Conservation (phyloP, 2,797 vertebrate genomes). For the Yasuhikotakia modesta region DNA sequence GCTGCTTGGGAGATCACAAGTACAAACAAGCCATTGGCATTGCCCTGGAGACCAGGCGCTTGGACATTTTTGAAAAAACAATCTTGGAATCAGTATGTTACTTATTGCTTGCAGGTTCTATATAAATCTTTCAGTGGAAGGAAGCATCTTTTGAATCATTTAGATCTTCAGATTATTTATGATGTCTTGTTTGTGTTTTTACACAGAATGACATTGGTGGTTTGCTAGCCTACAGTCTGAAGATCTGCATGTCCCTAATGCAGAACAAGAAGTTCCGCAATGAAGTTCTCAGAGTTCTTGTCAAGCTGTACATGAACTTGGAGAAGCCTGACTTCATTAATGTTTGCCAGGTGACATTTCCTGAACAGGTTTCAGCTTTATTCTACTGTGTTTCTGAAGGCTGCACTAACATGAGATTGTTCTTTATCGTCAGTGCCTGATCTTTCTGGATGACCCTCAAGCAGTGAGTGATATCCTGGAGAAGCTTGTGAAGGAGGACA, state of each 20-base stretch:
- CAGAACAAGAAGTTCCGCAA: conserved; percentile 99
- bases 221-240: conserved; percentile 96
- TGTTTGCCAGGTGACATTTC: conserved; percentile 90
- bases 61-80: conserved; percentile 97
- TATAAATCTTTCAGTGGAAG: no score
- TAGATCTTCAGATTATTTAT: no score
- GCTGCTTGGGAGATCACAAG: conserved; percentile 96
- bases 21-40: conserved; percentile 98
- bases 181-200: conserved; percentile 48
- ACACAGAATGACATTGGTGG: conserved; percentile 93
- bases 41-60: conserved; percentile 90
- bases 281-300: conserved; percentile 93
- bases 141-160: no score
- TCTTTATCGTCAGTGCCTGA: conserved; percentile 88
- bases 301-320: conserved; percentile 99
- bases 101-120: not conserved
- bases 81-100: conserved; percentile 90
- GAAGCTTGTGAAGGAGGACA: conserved; percentile 97
- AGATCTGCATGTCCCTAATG: conserved; percentile 99
- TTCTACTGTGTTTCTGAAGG: not conserved
- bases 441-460: conserved; percentile 97
- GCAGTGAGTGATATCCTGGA: conserved; percentile 98
- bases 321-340: conserved; percentile 99
- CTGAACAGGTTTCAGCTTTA: not conserved
- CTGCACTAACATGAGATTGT: not conserved